Base-by-base conservation (phyloP, 2,797 vertebrate species). In the Ambastaia sidthimunki region DNA sequence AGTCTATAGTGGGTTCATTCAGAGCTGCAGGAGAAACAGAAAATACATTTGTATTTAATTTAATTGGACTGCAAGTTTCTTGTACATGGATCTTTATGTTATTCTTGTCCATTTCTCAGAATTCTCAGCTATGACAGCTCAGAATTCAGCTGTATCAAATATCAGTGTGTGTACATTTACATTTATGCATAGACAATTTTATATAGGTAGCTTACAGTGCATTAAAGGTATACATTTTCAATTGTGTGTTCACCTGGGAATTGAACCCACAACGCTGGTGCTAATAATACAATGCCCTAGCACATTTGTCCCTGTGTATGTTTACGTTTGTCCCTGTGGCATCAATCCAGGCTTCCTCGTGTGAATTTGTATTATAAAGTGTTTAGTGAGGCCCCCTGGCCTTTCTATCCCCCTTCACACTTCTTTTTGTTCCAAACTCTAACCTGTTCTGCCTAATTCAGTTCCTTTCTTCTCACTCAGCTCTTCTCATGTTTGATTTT, bases 1-100 rank as follows among this genome's bases (percentile, higher is more conserved):
- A 98, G 93, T 98, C 97, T 6, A 98, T 98, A 87, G 97, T 98
- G 34, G 97, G 97, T 87, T 98, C 97, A 3, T 98, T 98, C 91
- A 97, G 87, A 55, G 96, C 96, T 96, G 90, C 54, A 59, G 28
- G 71, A 83, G 59, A 78, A 47, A 83, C 28, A 77, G 1, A 28
- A 63, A 77, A 66, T 28, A 69, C 37, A 50, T 52, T 57, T 62
- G 18, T 48, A n/a, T 79, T 71, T 65, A 41, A 78, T 78, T 70
- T 16, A 23, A 69, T 12, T 21, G 23, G 15, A 18, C 37, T 19
- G 18, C 23, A 76, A 1, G 44, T 57, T 13, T 50, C 25, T 34
- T 9, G 70, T 55, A 78, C 47, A 77, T 23, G 31, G 4, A n/a
- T 37, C 2, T 21, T 52, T 66, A 41, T 76, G 62, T 54, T 12